A percentile compares a stretch with the other conserved stretches of the same genome.
These are phyloP conservation scores for Acromyrmex heyeri DNA, from an alignment of 1,140 invertebrate genomes.

Conservation along the genomic window DNA sequence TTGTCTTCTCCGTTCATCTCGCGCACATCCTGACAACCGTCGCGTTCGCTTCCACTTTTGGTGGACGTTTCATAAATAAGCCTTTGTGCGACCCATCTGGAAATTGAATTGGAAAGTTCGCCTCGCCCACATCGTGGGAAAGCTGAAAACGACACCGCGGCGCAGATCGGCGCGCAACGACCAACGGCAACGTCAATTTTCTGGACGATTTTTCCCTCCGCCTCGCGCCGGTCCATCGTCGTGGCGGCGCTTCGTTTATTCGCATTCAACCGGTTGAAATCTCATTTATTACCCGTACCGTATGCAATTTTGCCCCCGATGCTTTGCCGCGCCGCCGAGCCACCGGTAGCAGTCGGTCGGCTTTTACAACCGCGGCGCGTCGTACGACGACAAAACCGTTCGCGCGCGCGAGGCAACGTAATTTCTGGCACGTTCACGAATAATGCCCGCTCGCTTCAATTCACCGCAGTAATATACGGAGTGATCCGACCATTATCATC, in stretches of 20 bases:
- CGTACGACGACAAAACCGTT: slow-evolving; percentile 29
- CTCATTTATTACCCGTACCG: slow-evolving; percentile 49
- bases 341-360: slow-evolving; percentile 20
- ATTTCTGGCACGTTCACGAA: slow-evolving; percentile 31
- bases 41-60: slow-evolving; percentile 35
- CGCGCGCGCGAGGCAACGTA: not conserved
- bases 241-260: slow-evolving; percentile 64
- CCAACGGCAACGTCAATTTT: slow-evolving; percentile 58
- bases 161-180: not conserved
- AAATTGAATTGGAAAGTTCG: slow-evolving; percentile 82
- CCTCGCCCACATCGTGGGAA: slow-evolving; percentile 67
- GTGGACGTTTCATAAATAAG: slow-evolving; percentile 81
- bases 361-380: slow-evolving; percentile 51
- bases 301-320: slow-evolving; percentile 53
- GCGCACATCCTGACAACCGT: slow-evolving; percentile 2
- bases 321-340: slow-evolving; percentile 1
- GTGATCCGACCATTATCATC: slow-evolving; percentile 47
- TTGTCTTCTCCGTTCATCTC: slow-evolving; percentile 35
- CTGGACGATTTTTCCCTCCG: slow-evolving; percentile 55
- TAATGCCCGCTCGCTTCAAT: slow-evolving; percentile 30
- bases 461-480: slow-evolving; percentile 19
- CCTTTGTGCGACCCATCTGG: slow-evolving; percentile 74
- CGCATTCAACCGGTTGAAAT: slow-evolving; percentile 67
- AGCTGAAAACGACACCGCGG: slow-evolving; percentile 71
- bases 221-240: not conserved